Evolutionary conservation across 2,797 vertebrate genomes (phyloP).

Genomic region (Sphenodon punctatus): DNA sequence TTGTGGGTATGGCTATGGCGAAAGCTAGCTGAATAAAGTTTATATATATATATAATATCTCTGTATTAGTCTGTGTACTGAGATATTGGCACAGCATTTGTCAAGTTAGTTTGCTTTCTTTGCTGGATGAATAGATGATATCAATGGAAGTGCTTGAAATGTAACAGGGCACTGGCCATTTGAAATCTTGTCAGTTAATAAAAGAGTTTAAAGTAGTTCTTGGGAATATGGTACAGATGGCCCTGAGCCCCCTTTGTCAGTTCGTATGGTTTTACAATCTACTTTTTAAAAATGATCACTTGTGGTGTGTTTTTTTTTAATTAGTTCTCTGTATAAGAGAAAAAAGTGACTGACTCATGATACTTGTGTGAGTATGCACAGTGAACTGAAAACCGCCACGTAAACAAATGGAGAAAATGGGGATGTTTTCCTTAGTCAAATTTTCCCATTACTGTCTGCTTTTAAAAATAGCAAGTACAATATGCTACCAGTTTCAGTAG

Average conservation of each 20-base stretch:
- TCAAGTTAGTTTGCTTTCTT: neutral
- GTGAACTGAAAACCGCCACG: neutral
- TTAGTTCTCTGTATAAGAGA: neutral
- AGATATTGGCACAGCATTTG: neutral
- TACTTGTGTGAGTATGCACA: too few relatives aligned
- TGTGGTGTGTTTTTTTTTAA: neutral
- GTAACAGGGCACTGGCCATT: neutral
- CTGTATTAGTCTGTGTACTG: neutral
- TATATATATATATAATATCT: too few relatives aligned
- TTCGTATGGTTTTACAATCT: neutral
- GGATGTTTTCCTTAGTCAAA: neutral
- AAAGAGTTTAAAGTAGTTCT: neutral
- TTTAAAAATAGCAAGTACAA: neutral
- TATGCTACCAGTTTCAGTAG: neutral
- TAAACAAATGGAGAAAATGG: neutral
- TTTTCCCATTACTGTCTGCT: neutral
- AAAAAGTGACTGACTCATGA: too few relatives aligned
- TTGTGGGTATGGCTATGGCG: too few relatives aligned
- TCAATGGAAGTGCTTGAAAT: constrained; percentile 16
- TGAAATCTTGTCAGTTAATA: neutral
- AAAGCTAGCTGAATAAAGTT: too few relatives aligned
- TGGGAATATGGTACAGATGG: neutral
- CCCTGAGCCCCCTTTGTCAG: neutral
- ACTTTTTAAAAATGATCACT: neutral
- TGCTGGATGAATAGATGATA: neutral